Evolutionary conservation across 2,797 vertebrate genomes (phyloP).

Genomic region (Hapalemur alaotrensis): DNA sequence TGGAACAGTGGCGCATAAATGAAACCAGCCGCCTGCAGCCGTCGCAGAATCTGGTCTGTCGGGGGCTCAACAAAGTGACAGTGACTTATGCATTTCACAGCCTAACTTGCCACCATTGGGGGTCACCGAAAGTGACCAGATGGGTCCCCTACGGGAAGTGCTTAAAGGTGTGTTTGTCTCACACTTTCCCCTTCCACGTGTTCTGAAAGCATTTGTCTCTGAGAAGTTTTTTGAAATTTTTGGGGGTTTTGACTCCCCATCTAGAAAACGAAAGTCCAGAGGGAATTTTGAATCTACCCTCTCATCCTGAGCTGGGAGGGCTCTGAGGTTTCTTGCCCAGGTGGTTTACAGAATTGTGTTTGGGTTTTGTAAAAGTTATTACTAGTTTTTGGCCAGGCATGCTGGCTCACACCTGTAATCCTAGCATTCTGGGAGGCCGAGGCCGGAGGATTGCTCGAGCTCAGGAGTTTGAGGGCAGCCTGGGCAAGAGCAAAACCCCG

Average conservation of each 20-base stretch:
- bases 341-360: background rate
- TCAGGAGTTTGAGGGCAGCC: too few species aligned
- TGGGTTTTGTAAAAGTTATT: background rate
- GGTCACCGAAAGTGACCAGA: background rate
- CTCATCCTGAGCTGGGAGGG: background rate
- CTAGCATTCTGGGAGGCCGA: too few species aligned
- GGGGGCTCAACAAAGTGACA: background rate
- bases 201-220: background rate
- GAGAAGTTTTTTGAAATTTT: background rate
- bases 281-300: background rate
- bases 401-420: too few species aligned
- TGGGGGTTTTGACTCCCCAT: background rate
- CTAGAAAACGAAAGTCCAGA: background rate
- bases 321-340: background rate
- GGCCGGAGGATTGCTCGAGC: too few species aligned
- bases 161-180: background rate
- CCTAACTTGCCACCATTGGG: accelerated
- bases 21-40: background rate
- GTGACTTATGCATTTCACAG: background rate
- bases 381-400: accelerated
- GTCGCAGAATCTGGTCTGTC: background rate
- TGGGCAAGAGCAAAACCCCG: too few species aligned
- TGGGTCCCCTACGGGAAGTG: background rate
- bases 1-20: slow-evolving; percentile 39
- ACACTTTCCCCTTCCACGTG: background rate